phyloP scores from a whole-genome alignment of 2,113 vertebrate genomes.

The Symphodus melops region DNA sequence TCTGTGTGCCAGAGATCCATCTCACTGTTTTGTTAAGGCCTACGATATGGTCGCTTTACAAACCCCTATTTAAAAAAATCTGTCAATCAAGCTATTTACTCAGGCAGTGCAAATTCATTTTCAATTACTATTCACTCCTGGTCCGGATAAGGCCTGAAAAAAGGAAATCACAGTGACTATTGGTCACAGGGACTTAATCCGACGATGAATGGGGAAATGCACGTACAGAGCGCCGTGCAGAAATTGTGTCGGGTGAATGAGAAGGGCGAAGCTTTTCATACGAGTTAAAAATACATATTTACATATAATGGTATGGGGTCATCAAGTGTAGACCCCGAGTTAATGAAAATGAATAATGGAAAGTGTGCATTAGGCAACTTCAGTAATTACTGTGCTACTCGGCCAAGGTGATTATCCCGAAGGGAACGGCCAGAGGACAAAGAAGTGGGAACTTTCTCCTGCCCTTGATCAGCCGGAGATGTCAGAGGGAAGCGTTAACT shows the following conservation, averaged over 20 bases:
- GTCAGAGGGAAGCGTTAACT: conserved; percentile 55
- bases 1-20: conserved; percentile 76
- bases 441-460: conserved; percentile 58
- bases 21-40: conserved; percentile 72
- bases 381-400: conserved; percentile 65
- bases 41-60: conserved; percentile 74
- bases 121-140: conserved; percentile 75
- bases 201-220: conserved; percentile 68
- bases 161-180: conserved; percentile 63
- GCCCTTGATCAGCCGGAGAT: conserved; percentile 47
- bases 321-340: conserved; percentile 55
- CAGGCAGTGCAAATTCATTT: conserved; percentile 82
- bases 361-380: conserved; percentile 68
- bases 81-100: conserved; percentile 80
- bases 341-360: conserved; percentile 78
- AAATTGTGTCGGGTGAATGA: conserved; percentile 37
- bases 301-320: conserved; percentile 68
- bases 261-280: conserved; percentile 38
- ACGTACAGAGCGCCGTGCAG: conserved; percentile 40
- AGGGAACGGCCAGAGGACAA: conserved; percentile 71
- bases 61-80: conserved; percentile 74
- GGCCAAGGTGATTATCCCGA: conserved; percentile 71
- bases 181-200: conserved; percentile 78
- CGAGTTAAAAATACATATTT: conserved; percentile 76
- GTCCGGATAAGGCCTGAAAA: conserved; percentile 53